These are phyloP conservation scores for Sternarchorhynchus goeldii DNA, from an alignment of 2,797 vertebrate genomes.

Conservation along the genomic window DNA sequence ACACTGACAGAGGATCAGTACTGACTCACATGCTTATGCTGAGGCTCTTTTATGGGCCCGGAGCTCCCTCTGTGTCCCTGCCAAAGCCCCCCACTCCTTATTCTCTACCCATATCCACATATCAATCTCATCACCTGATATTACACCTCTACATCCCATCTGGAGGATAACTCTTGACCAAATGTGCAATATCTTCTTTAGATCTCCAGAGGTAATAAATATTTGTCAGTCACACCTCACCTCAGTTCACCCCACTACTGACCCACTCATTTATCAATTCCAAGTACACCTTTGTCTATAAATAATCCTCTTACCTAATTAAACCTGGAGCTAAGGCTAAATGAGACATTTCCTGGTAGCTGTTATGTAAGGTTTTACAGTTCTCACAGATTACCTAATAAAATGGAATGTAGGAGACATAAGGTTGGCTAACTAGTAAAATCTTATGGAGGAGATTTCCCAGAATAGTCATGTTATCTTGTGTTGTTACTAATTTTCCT, in stretches of 20 bases:
- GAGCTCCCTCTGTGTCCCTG: slow-evolving; percentile 10
- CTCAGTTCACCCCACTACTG: background rate
- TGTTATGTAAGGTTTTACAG: slow-evolving; percentile 12
- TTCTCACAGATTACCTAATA: background rate
- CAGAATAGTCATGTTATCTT: background rate
- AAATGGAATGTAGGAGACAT: background rate
- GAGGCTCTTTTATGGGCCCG: slow-evolving; percentile 25
- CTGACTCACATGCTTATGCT: slow-evolving; percentile 41
- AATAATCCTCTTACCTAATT: slow-evolving; percentile 41
- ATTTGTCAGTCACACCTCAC: background rate
- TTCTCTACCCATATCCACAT: background rate
- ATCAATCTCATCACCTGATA: background rate
- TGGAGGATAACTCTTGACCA: background rate
- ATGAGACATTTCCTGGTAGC: slow-evolving; percentile 23
- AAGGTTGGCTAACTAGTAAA: slow-evolving; percentile 3
- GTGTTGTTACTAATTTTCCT: background rate
- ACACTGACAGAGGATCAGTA: slow-evolving; percentile 39
- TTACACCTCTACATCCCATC: background rate
- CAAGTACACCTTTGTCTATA: slow-evolving; percentile 40
- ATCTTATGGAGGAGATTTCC: background rate
- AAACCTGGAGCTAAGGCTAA: slow-evolving; percentile 32
- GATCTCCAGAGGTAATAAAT: background rate
- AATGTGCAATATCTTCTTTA: background rate
- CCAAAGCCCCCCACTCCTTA: slow-evolving; percentile 29
- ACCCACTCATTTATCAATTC: slow-evolving; percentile 24